Evolutionary conservation across 2,113 vertebrate genomes (phyloP), one percentile per base, ranked within the genome.

Genomic region (Thamnophis sirtalis): DNA sequence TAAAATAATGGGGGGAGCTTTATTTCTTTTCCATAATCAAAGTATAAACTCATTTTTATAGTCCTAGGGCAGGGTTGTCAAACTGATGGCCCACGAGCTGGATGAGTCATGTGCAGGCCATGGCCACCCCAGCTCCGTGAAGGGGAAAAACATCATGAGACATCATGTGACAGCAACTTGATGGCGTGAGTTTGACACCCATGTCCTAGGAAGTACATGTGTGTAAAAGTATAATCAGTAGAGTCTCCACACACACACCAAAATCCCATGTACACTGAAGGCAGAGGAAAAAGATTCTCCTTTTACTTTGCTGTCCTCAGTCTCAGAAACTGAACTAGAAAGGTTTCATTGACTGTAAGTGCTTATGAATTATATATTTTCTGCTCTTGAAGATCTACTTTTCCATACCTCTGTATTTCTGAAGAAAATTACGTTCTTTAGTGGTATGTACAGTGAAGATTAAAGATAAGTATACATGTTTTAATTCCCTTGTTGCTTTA

Each of bases 271-370:
- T 6, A 38, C 17, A 21, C 6, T 38, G 3, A 73, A 73, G 68
- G 33, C 15, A 80, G 68, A 80, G 33, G 0, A 19, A 73, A 33
- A 80, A 80, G 6, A 80, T 38, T 8, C n/a, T 15, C 63, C n/a
- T 73, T 73, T 73, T 73, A 73, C 4, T 80, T 15, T 80, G 68
- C n/a, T 73, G 33, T 19, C 17, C 33, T 80, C 68, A 80, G 68
- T 80, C 68, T 80, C 15, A 80, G 17, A 80, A 80, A 38, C 15
- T 80, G 68, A 33, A 80, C 50, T 87, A 17, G 50, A 90, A 50
- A 43, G 17, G 92, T 95, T 60, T 53, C 68, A 89, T 92, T 93
- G 96, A 93, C 38, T 63, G 91, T 55, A 87, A 95, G 86, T 95
- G 63, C 73, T 96, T 94, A 90, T 87, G 94, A 80, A 54, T 96